Base-by-base conservation (phyloP, 2,113 vertebrate species). In the Boulengerochromis microlepis region DNA sequence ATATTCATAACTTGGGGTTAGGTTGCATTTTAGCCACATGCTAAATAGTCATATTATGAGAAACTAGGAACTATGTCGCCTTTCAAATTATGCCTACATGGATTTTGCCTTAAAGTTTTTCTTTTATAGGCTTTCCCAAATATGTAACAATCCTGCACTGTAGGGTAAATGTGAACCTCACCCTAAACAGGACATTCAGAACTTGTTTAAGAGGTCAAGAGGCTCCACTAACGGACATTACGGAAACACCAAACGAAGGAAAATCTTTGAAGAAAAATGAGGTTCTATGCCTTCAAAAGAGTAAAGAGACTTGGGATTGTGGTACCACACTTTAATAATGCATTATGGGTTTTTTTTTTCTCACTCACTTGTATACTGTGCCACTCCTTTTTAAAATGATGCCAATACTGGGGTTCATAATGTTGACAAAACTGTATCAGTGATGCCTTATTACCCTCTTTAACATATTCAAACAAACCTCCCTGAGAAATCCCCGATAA, bases 321-420 rank as follows among this genome's bases (percentile, higher is more conserved):
- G 26, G 24, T 31, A 18, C 10, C 26, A 78, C 45, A 78, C 4
- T 78, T 50, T 78, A 76, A 11, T 52, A 13, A n/a, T 5, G 24
- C 9, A 50, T 47, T 29, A 78, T 52, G 16, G 3, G 0, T 0
- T 1, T 33, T 50, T 59, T 59, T 31, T 78, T 78, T n/a, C 26
- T 52, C 18, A 52, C 45, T 78, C 26, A n/a, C 47, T 78, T 31
- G 10, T 78, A 33, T 52, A 78, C 26, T 33, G 45, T 78, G 24
- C 24, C 16, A n/a, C 74, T 54, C 6, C 19, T 6, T 10, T 40
- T 80, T 42, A 90, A 86, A 83, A 56, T 24, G 8, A 4, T 71
- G 18, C 22, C 47, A 78, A 10, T 80, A 22, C 29, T 40, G 4
- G 45, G 24, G 33, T 71, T 59, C 42, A 9, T 29, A 61, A 38